phyloP scores from a whole-genome alignment of 2,888 invertebrate genomes.

The Platerodrilus igneus region DNA sequence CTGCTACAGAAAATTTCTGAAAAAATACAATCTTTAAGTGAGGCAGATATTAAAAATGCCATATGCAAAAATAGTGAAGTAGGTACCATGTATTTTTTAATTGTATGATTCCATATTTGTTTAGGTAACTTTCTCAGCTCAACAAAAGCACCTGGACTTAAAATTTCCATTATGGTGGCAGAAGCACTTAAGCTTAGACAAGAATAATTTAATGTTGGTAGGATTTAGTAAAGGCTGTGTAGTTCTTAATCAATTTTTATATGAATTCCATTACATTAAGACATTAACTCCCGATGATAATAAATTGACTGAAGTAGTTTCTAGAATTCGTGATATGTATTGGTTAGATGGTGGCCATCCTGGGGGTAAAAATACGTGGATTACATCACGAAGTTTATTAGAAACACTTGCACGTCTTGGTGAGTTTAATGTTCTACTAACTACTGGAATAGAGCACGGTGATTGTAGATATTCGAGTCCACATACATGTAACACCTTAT shows the following conservation, averaged over 20 bases:
- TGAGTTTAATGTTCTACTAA: constrained; percentile 46
- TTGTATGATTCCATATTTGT: no score
- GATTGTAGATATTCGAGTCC: constrained; percentile 64
- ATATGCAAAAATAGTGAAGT: no score
- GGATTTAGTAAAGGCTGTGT: constrained; percentile 94
- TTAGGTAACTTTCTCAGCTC: no score
- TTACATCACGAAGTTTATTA: constrained; percentile 69
- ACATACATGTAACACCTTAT: constrained; percentile 86
- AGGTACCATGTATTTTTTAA: no score
- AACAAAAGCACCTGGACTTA: no score
- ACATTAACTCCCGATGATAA: constrained; percentile 62
- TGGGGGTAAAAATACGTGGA: constrained; percentile 85
- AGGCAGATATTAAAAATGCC: constrained; percentile 24
- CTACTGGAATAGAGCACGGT: no score
- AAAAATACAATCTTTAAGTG: constrained; percentile 40
- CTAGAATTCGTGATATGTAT: constrained; percentile 69
- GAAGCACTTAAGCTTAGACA: constrained; percentile 55
- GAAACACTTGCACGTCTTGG: constrained; percentile 68
- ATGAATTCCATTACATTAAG: constrained; percentile 75
- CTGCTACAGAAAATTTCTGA: constrained; percentile 56
- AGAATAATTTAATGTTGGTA: constrained; percentile 58
- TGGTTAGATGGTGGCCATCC: constrained; percentile 91
- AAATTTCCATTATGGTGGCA: no score
- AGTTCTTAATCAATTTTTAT: constrained; percentile 84
- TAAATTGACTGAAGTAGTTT: constrained; percentile 58